Evolutionary conservation across 2,888 invertebrate genomes (phyloP).

Genomic region (Synergus gifuensis): DNA sequence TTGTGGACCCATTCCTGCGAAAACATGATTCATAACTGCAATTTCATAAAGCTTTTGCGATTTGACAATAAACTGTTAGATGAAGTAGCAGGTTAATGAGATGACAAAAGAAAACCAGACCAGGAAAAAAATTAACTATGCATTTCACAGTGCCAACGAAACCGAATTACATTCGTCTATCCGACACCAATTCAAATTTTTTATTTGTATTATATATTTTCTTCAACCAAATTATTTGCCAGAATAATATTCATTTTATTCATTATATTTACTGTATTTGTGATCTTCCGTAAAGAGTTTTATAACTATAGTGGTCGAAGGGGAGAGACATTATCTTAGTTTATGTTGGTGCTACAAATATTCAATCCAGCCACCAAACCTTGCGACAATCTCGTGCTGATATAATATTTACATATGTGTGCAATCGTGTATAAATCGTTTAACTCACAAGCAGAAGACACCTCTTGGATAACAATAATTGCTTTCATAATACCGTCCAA

Average conservation of each 20-base stretch:
- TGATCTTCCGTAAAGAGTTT: slow-evolving; percentile 32
- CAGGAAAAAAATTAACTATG: slow-evolving; percentile 66
- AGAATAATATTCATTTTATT: slow-evolving; percentile 28
- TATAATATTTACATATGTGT: slow-evolving; percentile 61
- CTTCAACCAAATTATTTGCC: slow-evolving; percentile 46
- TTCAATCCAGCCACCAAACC: slow-evolving; percentile 65
- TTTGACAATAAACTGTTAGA: slow-evolving; percentile 56
- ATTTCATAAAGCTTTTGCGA: slow-evolving; percentile 26
- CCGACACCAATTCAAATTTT: slow-evolving; percentile 69
- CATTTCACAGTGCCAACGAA: slow-evolving; percentile 68
- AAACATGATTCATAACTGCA: slow-evolving; percentile 66
- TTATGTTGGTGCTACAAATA: slow-evolving; percentile 51
- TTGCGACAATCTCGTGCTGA: slow-evolving; percentile 56
- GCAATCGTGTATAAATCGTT: slow-evolving; percentile 48
- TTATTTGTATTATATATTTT: slow-evolving; percentile 33
- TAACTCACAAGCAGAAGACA: slow-evolving; percentile 59
- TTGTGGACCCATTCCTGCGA: slow-evolving; percentile 77
- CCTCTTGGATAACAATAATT: slow-evolving; percentile 66
- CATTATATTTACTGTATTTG: slow-evolving; percentile 32
- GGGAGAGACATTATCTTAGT: slow-evolving; percentile 70
- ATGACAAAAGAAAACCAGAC: slow-evolving; percentile 65
- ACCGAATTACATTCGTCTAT: slow-evolving; percentile 63
- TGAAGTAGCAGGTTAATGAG: slow-evolving; percentile 66
- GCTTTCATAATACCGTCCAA: slow-evolving; percentile 46
- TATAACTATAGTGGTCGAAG: slow-evolving; percentile 49